Base-by-base conservation (phyloP, 2,797 vertebrate species). In the Triplophysa yarkandensis region DNA sequence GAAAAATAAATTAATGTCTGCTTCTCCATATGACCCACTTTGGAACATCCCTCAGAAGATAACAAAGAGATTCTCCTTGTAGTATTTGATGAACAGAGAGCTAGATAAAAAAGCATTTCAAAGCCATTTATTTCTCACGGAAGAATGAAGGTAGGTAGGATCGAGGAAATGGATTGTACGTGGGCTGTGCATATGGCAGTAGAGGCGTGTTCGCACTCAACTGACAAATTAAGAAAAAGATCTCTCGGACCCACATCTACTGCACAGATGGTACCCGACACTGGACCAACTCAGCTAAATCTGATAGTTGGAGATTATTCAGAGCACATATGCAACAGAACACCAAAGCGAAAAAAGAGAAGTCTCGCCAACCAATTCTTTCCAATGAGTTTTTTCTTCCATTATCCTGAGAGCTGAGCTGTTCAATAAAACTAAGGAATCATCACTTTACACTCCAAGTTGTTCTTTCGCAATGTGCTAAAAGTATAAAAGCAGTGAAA, bases 1-100 rank as follows among this genome's bases (percentile, higher is more conserved):
- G 84, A 91, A 91, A 89, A 90, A 91, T 89, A 88, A 83, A 92
- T 91, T 77, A 85, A 82, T 86, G 75, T 83, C 82, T 88, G 86
- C 83, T 48, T 83, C 86, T 88, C 82, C 75, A 78, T 84, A 81
- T 91, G 90, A 90, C 88, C 88, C 87, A 91, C 86, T 90, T 90
- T 87, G 80, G 71, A 83, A 81, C 78, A 87, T 85, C 83, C 81
- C 79, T 76, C 74, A 76, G 83, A 82, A 83, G 85, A 81, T 84
- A 80, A 84, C 85, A 81, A 77, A 75, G 81, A 74, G 81, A 85
- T 87, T 83, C 81, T 87, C 82, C 88, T 86, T 83, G 80, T 74
- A 72, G 48, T 71, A 77, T 80, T 74, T 80, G 44, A 86, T 78
- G 80, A 82, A 76, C 66, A 63, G 34, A 68, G 36, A 32, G 17